Conservation (phyloP, 2,113 vertebrate species). For the Corythaeola cristata region DNA sequence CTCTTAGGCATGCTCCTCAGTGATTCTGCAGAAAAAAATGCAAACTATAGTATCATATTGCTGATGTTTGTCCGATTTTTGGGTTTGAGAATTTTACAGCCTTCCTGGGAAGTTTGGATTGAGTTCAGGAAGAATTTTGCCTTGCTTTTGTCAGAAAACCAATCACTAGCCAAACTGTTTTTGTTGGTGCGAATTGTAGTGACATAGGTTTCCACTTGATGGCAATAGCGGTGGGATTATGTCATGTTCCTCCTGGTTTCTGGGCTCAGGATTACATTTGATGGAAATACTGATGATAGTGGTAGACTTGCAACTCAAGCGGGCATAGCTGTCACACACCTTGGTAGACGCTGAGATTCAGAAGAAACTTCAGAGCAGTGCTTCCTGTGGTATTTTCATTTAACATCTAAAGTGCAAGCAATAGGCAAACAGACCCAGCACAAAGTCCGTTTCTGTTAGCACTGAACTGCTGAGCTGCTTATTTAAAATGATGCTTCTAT, state of each 20-base stretch:
- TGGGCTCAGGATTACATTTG: not conserved
- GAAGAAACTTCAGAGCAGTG: not conserved
- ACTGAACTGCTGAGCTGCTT: not conserved
- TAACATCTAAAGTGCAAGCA: not conserved
- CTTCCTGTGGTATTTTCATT: not conserved
- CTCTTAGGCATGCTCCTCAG: not conserved
- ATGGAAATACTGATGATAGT: not conserved
- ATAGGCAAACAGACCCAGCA: not conserved
- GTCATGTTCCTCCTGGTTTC: not conserved
- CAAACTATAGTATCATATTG: not conserved
- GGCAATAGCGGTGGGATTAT: conserved; percentile 41
- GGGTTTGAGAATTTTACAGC: not conserved
- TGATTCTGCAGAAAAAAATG: not conserved
- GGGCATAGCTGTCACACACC: not conserved
- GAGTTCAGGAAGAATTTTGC: not conserved
- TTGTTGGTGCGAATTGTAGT: not conserved
- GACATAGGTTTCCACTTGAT: conserved; percentile 50
- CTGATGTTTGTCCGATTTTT: not conserved
- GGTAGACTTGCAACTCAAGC: not conserved
- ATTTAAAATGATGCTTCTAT: not conserved
- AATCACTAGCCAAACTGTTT: not conserved
- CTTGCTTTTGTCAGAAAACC: not conserved
- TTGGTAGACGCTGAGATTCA: not conserved
- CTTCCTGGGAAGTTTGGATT: not conserved
- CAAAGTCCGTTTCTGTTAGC: not conserved